Conservation (phyloP, 1,140 invertebrate genomes). For the Drosophila triauraria region DNA sequence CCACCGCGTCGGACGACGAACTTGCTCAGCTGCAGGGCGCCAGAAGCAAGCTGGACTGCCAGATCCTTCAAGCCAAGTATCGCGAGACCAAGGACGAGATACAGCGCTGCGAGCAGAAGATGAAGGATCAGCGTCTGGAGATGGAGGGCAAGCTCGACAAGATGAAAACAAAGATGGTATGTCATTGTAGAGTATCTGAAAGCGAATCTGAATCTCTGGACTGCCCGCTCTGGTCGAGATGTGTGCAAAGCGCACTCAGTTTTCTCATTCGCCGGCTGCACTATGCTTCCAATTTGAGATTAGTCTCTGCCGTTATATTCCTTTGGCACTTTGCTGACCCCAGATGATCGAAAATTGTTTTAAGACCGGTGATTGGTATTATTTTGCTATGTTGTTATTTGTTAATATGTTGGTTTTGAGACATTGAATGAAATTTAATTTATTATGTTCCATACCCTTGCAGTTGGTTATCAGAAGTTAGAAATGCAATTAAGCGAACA, state of each 20-base stretch:
- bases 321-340: background rate
- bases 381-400: background rate
- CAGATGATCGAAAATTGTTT: background rate
- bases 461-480: too few species aligned
- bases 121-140: conserved; percentile 87
- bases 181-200: conserved; percentile 66
- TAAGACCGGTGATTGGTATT: background rate
- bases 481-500: too few species aligned
- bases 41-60: conserved; percentile 59
- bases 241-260: background rate
- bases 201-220: background rate
- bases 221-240: conserved; percentile 12
- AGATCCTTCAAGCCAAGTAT: conserved; percentile 74
- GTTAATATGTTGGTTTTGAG: background rate
- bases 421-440: background rate
- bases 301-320: conserved; percentile 1
- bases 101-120: conserved; percentile 61
- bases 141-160: conserved; percentile 89
- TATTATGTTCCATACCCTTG: too few species aligned
- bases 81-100: conserved; percentile 68
- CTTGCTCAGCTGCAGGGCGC: background rate
- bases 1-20: background rate
- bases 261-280: conserved; percentile 2
- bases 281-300: conserved; percentile 1
- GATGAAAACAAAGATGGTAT: conserved; percentile 90